Conservation (phyloP, 2,797 vertebrate species). For the Anomalospiza imberbis region DNA sequence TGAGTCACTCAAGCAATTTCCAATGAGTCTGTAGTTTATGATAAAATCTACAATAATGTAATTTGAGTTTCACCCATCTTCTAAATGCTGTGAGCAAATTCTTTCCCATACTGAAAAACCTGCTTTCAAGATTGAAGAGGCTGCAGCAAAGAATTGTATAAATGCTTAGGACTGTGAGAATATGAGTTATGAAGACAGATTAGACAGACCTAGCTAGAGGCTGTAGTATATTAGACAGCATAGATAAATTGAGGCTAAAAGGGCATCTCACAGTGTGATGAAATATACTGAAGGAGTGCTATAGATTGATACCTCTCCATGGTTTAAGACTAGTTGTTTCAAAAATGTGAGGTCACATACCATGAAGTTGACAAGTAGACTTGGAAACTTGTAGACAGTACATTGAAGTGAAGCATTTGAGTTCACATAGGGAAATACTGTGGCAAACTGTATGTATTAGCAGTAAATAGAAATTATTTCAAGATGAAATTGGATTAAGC, state of each 20-base stretch:
- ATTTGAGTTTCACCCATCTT: not conserved
- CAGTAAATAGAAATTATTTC: not conserved
- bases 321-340: constrained; percentile 17
- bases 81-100: constrained; percentile 16
- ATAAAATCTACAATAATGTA: constrained; percentile 3
- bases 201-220: constrained; percentile 43
- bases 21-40: not conserved
- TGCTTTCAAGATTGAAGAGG: constrained; percentile 36
- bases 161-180: constrained; percentile 34
- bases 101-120: constrained; percentile 1
- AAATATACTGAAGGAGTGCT: constrained; percentile 29
- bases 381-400: not conserved
- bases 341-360: not conserved
- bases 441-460: not conserved
- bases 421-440: not conserved
- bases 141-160: not conserved
- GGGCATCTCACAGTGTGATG: constrained; percentile 12
- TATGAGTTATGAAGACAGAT: constrained; percentile 62
- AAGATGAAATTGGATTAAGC: not conserved
- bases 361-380: not conserved
- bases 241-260: constrained; percentile 52
- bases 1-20: not conserved
- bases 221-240: constrained; percentile 32
- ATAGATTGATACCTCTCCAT: not conserved
- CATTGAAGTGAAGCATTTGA: not conserved